Conservation (phyloP, 2,113 vertebrate genomes). For the Lynx canadensis region DNA sequence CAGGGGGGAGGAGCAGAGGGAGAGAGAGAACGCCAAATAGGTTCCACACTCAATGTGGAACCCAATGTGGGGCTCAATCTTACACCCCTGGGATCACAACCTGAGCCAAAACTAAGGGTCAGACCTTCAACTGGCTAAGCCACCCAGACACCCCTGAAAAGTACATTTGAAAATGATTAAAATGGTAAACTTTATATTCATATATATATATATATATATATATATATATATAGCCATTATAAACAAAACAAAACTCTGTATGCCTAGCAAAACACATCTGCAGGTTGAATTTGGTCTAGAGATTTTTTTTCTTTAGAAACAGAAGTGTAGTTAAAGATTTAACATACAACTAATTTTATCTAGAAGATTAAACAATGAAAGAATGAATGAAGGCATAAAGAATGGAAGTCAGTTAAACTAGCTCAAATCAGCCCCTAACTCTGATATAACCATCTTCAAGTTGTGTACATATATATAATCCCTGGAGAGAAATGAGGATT, state of each 20-base stretch:
- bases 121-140: too few relatives aligned
- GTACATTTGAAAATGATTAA: background rate
- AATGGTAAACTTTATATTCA: background rate
- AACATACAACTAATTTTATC: background rate
- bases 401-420: background rate
- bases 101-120: too few relatives aligned
- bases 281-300: background rate
- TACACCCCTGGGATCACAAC: too few relatives aligned
- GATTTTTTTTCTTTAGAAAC: background rate
- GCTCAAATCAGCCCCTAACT: background rate
- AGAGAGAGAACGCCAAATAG: too few relatives aligned
- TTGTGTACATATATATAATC: too few relatives aligned
- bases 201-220: background rate
- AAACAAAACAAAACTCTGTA: background rate
- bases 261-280: background rate
- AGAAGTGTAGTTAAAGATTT: background rate
- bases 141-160: background rate
- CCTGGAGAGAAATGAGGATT: background rate
- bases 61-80: too few relatives aligned
- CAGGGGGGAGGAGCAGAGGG: too few relatives aligned
- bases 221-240: background rate
- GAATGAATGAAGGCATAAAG: background rate
- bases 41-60: too few relatives aligned
- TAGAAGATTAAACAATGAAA: background rate
- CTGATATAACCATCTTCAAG: background rate